These are phyloP conservation scores for Botia kubotai DNA, from an alignment of 2,797 vertebrate species.

Conservation along the genomic window DNA sequence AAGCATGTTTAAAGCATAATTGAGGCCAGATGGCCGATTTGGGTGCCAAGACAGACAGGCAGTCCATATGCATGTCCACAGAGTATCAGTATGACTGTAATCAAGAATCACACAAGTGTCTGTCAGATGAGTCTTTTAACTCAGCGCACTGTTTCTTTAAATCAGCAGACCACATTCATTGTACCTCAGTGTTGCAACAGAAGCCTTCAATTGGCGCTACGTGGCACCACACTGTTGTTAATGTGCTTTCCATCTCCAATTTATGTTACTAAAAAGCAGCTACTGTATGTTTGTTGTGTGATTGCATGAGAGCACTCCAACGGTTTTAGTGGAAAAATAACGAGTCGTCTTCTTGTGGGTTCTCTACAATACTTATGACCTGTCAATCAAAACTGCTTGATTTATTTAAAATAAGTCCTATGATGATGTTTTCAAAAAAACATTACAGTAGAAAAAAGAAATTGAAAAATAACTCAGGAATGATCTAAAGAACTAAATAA, in stretches of 20 bases:
- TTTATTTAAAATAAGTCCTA: not conserved
- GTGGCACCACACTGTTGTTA: not conserved
- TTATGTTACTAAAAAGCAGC: not conserved
- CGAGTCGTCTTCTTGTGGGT: not conserved
- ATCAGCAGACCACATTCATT: slow-evolving; percentile 16
- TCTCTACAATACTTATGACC: not conserved
- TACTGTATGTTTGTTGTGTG: not conserved
- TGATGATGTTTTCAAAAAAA: not conserved
- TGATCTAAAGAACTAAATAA: not conserved
- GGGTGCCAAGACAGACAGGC: slow-evolving; percentile 60
- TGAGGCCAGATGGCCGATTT: slow-evolving; percentile 64
- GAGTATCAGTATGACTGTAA: slow-evolving; percentile 61
- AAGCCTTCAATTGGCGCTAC: not conserved
- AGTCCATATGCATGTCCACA: slow-evolving; percentile 63
- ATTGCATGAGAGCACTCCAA: not conserved
- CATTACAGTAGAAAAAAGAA: not conserved
- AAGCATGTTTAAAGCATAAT: slow-evolving; percentile 65
- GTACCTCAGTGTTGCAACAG: not conserved
- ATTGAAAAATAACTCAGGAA: not conserved
- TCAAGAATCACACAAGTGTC: slow-evolving; percentile 62
- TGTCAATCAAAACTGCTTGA: not conserved
- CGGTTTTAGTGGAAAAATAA: not conserved
- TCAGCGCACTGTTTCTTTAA: slow-evolving; percentile 14
- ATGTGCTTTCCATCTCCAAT: slow-evolving; percentile 1
- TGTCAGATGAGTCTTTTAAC: slow-evolving; percentile 49